Percentiles rank a stretch among this genome's conserved stretches.
Evolutionary conservation across 2,888 invertebrate species (phyloP).

Genomic region (Hydraecia micacea): DNA sequence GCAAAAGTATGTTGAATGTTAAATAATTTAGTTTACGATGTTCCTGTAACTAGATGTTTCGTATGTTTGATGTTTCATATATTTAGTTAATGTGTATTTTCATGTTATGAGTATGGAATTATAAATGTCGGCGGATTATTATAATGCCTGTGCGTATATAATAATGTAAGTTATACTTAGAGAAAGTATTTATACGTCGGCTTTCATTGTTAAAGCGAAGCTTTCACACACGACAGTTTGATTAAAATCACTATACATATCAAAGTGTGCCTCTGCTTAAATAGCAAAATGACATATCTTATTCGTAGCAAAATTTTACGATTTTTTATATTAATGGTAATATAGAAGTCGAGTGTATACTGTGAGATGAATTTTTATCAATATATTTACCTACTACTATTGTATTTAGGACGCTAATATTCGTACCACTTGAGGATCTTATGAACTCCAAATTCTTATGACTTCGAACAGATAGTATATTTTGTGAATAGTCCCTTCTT

Average conservation of each 20-base stretch:
- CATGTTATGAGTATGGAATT: conserved; percentile 64
- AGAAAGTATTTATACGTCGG: conserved; percentile 74
- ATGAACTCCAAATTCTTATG: conserved; percentile 90
- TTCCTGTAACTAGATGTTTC: conserved; percentile 81
- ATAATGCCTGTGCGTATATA: conserved; percentile 73
- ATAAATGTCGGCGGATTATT: conserved; percentile 64
- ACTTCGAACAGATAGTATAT: conserved; percentile 87
- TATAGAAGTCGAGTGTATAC: conserved; percentile 82
- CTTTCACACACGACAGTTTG: conserved; percentile 80
- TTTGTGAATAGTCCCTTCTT: conserved; percentile 87
- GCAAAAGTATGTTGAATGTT: conserved; percentile 68
- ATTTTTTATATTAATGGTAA: conserved; percentile 83
- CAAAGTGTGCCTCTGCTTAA: conserved; percentile 90
- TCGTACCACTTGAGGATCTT: conserved; percentile 88
- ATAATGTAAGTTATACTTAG: conserved; percentile 66
- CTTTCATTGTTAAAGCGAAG: conserved; percentile 87
- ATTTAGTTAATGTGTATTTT: conserved; percentile 72
- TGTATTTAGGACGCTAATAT: conserved; percentile 86
- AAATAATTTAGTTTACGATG: conserved; percentile 78
- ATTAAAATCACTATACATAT: conserved; percentile 86
- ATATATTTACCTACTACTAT: conserved; percentile 82
- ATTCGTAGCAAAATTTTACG: conserved; percentile 86
- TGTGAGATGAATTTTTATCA: conserved; percentile 86
- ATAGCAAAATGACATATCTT: conserved; percentile 89
- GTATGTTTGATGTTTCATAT: conserved; percentile 72